These are phyloP conservation scores for Eumacrocentrus americanus DNA, from an alignment of 2,888 invertebrate species.

Conservation along the genomic window DNA sequence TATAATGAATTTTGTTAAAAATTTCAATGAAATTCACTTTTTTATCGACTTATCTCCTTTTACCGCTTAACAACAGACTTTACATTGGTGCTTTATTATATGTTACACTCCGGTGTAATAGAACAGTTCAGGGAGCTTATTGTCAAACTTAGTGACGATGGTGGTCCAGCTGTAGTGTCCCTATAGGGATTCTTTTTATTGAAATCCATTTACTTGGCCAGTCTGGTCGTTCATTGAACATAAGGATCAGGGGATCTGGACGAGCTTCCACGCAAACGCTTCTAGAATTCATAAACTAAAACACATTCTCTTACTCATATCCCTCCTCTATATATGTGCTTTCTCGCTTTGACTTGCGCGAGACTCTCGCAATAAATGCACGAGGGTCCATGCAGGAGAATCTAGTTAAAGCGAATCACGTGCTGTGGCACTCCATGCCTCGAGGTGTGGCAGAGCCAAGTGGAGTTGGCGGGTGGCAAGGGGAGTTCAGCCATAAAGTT, in stretches of 20 bases:
- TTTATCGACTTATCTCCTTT: not conserved
- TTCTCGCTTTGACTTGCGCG: constrained; percentile 5
- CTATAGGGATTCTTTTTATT: too few relatives aligned
- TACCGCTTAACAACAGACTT: too few relatives aligned
- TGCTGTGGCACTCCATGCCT: constrained; percentile 26
- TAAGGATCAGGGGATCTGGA: constrained; percentile 21
- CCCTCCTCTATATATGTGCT: not conserved
- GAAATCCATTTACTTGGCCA: constrained; percentile 20
- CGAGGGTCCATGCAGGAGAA: constrained; percentile 21
- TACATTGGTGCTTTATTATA: too few relatives aligned
- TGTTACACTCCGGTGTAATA: too few relatives aligned
- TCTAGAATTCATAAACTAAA: constrained; percentile 24
- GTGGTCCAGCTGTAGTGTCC: not conserved
- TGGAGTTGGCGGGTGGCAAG: constrained; percentile 3
- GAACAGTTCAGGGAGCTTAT: not conserved
- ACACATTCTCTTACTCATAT: not conserved
- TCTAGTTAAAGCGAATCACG: constrained; percentile 32
- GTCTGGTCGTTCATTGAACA: constrained; percentile 26
- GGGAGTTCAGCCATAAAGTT: constrained; percentile 27
- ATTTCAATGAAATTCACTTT: not conserved
- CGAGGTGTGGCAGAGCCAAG: constrained; percentile 24
- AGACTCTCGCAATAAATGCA: constrained; percentile 27
- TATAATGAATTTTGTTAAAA: too few relatives aligned
- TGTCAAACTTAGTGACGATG: not conserved
- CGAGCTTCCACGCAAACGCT: constrained; percentile 17